Evolutionary conservation across 2,797 vertebrate species (phyloP).

Genomic region (Vireo griseus): DNA sequence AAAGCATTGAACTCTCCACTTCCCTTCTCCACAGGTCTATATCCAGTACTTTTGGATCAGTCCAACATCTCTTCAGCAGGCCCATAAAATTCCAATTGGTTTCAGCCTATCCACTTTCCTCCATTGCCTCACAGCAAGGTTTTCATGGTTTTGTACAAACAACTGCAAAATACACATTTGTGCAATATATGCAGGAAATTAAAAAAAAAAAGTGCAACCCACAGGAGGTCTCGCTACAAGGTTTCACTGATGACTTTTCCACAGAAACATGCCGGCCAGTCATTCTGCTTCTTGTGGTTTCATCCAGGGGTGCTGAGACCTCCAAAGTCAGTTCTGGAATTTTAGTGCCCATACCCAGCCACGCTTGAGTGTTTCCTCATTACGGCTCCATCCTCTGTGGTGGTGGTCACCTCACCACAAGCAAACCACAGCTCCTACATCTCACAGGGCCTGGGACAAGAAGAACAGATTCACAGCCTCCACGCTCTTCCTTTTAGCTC

Average conservation of each 20-base stretch:
- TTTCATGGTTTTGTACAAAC: not conserved
- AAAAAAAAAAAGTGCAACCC: fast-evolving
- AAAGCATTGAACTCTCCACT: fast-evolving
- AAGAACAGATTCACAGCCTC: not conserved
- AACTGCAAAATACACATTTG: not conserved
- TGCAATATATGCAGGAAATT: not conserved
- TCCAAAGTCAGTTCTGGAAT: not conserved
- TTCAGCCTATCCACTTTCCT: not conserved
- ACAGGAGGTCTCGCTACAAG: not conserved
- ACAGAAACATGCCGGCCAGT: not conserved
- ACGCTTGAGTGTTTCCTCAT: not conserved
- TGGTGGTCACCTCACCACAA: not conserved
- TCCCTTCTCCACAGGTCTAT: not conserved
- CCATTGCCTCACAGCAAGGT: not conserved
- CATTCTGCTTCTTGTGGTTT: not conserved
- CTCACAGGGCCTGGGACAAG: not conserved
- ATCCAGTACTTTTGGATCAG: not conserved
- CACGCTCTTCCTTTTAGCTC: not conserved
- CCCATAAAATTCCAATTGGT: not conserved
- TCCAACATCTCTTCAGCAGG: fast-evolving
- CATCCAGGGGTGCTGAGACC: not conserved
- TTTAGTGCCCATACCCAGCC: not conserved
- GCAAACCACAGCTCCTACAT: not conserved
- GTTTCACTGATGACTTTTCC: not conserved
- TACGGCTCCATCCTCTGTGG: not conserved